A percentile compares a stretch with the other conserved stretches of the same genome.
These are phyloP conservation scores for Streptopelia turtur DNA, from an alignment of 2,797 vertebrate genomes.

Conservation along the genomic window DNA sequence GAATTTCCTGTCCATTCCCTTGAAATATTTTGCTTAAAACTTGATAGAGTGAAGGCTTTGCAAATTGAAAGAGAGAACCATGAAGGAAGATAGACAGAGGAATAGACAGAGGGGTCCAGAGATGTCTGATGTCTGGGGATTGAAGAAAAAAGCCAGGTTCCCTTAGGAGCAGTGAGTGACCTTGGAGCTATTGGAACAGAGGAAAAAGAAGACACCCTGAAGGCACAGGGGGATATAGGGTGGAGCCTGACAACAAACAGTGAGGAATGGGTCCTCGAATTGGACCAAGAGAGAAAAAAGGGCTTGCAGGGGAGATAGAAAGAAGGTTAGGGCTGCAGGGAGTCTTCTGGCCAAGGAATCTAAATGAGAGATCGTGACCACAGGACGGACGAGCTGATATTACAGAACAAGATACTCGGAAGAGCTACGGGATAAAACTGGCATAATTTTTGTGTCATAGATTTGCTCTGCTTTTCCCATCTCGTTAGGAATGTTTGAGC, in stretches of 20 bases:
- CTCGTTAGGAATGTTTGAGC: neutral
- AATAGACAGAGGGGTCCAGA: constrained; percentile 37
- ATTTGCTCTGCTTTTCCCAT: neutral
- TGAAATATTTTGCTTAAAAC: constrained; percentile 64
- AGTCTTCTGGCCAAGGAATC: neutral
- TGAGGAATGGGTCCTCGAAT: neutral
- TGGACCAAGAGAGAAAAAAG: neutral
- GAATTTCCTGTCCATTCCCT: constrained; percentile 61
- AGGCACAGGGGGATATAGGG: constrained; percentile 28
- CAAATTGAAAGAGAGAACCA: constrained; percentile 65
- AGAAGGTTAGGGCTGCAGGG: neutral
- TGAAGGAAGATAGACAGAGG: constrained; percentile 61
- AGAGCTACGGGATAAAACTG: neutral
- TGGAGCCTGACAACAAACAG: constrained; percentile 8
- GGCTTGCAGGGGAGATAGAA: neutral
- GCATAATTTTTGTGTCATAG: neutral
- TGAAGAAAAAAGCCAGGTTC: constrained; percentile 53
- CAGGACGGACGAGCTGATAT: neutral
- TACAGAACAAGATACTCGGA: neutral
- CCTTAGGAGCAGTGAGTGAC: constrained; percentile 49
- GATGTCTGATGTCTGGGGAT: constrained; percentile 53
- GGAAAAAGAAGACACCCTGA: constrained; percentile 44
- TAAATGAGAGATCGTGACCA: neutral
- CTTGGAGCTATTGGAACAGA: constrained; percentile 19
- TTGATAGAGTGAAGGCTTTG: constrained; percentile 62